These are phyloP conservation scores for Apodemia mormo DNA, from an alignment of 2,888 invertebrate species.

Conservation along the genomic window DNA sequence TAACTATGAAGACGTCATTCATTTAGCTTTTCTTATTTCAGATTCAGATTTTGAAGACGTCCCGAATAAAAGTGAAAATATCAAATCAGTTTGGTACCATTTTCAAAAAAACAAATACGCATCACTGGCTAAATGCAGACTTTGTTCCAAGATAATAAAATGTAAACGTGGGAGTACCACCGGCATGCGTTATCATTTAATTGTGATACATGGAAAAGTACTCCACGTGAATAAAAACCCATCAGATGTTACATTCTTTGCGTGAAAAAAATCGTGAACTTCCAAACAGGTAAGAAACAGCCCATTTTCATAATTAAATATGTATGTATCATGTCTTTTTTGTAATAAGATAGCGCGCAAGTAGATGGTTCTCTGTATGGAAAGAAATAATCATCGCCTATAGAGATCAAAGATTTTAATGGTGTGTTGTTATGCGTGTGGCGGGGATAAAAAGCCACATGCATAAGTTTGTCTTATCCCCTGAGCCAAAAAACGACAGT, in stretches of 20 bases:
- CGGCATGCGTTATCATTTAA: not conserved
- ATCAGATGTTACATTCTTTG: not conserved
- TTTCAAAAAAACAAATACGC: not conserved
- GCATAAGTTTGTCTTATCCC: too few species aligned
- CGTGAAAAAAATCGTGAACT: not conserved
- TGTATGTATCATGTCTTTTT: too few species aligned
- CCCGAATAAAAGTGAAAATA: not conserved
- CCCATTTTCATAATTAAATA: not conserved
- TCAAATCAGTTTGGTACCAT: slow-evolving; percentile 7
- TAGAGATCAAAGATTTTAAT: too few species aligned
- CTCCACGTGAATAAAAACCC: not conserved
- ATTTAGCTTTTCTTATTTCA: not conserved
- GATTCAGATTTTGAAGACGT: slow-evolving; percentile 5
- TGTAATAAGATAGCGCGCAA: too few species aligned
- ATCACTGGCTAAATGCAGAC: not conserved
- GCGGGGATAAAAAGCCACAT: too few species aligned
- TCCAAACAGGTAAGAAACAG: not conserved
- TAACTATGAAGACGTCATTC: too few species aligned
- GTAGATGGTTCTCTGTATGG: too few species aligned
- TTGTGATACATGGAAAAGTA: not conserved
- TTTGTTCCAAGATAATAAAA: not conserved
- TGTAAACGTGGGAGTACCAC: not conserved
- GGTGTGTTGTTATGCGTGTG: too few species aligned
- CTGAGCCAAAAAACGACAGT: too few species aligned
- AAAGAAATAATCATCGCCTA: too few species aligned